A percentile compares a stretch with the other conserved stretches of the same genome.
These are phyloP conservation scores for Crocodylus rhombifer DNA, from an alignment of 2,797 vertebrate genomes.

Conservation along the genomic window DNA sequence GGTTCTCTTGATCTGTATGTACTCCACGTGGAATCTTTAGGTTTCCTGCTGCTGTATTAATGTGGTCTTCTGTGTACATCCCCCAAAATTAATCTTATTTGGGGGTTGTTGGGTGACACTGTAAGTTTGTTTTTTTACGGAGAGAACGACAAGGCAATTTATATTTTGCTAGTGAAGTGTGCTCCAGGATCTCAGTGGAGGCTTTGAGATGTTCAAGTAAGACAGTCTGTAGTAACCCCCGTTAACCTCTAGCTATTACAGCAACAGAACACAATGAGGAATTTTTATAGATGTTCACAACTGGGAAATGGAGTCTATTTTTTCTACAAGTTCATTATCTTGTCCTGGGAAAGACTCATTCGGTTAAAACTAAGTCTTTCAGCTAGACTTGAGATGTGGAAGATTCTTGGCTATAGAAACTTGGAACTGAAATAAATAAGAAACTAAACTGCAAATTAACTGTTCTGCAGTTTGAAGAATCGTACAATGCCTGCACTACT, in stretches of 20 bases:
- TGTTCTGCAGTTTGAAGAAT: not conserved
- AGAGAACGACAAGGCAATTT: not conserved
- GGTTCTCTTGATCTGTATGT: not conserved
- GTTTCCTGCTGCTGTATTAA: constrained; percentile 26
- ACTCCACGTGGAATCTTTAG: not conserved
- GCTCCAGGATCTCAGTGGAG: not conserved
- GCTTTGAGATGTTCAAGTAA: not conserved
- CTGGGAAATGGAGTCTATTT: not conserved
- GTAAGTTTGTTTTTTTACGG: constrained; percentile 4
- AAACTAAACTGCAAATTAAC: not conserved
- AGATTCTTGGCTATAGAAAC: not conserved
- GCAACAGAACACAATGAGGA: not conserved
- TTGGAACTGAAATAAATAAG: not conserved
- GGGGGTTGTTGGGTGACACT: not conserved
- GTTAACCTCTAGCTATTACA: not conserved
- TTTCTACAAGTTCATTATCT: not conserved
- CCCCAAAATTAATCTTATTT: constrained; percentile 11
- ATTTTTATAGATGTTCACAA: not conserved
- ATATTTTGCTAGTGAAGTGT: not conserved
- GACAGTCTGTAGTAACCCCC: not conserved
- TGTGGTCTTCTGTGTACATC: not conserved
- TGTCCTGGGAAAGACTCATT: not conserved
- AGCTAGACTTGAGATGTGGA: not conserved
- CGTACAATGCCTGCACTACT: not conserved
- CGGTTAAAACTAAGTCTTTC: not conserved